phyloP scores from a whole-genome alignment of 2,888 invertebrate species.

The Lasioglossum marginatum region DNA sequence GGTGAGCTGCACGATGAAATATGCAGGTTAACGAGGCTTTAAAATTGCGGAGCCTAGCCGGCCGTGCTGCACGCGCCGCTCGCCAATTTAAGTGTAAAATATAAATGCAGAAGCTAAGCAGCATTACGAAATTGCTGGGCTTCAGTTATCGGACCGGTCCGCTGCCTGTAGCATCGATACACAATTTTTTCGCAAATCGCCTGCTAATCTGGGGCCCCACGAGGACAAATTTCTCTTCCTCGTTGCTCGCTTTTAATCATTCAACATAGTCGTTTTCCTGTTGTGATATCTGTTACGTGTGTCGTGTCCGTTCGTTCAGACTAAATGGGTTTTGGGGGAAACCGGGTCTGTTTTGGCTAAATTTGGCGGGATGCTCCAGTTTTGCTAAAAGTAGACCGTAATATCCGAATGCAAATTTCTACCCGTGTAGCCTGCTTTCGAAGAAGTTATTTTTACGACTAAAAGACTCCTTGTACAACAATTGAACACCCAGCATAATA shows the following conservation, averaged over 20 bases:
- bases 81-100: slow-evolving; percentile 38
- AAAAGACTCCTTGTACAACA: background rate
- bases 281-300: background rate
- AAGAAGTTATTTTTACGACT: background rate
- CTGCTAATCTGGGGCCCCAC: background rate
- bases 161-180: background rate
- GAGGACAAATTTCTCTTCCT: background rate
- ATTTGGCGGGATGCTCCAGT: background rate
- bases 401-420: background rate
- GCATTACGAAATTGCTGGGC: slow-evolving; percentile 10
- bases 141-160: background rate
- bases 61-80: background rate
- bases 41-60: slow-evolving; percentile 30
- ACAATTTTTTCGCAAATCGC: slow-evolving; percentile 15
- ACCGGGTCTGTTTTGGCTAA: background rate
- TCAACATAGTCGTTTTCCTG: background rate
- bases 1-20: slow-evolving; percentile 31
- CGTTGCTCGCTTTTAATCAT: background rate
- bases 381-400: background rate
- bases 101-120: slow-evolving; percentile 45
- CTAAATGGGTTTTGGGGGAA: background rate
- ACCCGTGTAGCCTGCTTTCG: background rate
- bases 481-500: too few species aligned
- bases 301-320: background rate
- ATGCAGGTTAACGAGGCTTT: slow-evolving; percentile 41